Conservation (phyloP, 1,140 invertebrate species). For the Lethrus apterus region DNA sequence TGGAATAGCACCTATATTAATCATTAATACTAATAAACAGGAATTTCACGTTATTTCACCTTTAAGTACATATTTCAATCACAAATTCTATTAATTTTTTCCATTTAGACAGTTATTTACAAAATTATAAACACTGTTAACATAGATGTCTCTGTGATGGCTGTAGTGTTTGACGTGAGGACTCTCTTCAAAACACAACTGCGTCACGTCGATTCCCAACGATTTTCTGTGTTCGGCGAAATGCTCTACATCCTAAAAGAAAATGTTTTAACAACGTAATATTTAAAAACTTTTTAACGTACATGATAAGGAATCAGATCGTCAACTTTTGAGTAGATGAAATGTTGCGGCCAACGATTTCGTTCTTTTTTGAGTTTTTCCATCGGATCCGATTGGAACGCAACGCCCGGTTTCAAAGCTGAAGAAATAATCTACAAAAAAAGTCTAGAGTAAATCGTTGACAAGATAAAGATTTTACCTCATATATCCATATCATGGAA, state of each 20-base stretch:
- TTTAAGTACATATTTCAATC: neutral
- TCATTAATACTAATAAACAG: no score
- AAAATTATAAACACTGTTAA: conserved; percentile 52
- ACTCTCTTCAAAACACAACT: conserved; percentile 57
- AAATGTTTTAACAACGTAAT: conserved; percentile 10
- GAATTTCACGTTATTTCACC: no score
- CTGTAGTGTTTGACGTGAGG: conserved; percentile 63
- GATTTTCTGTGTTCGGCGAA: conserved; percentile 51
- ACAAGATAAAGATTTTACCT: conserved; percentile 39
- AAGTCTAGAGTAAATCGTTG: neutral
- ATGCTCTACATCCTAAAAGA: conserved; percentile 51
- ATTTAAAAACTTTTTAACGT: conserved; percentile 21
- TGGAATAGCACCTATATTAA: neutral
- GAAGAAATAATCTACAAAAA: conserved; percentile 7
- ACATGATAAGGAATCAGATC: conserved; percentile 50
- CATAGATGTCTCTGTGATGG: conserved; percentile 54
- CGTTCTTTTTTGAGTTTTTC: conserved; percentile 42
- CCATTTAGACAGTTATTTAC: conserved; percentile 49
- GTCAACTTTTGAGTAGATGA: conserved; percentile 67
- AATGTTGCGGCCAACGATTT: conserved; percentile 59
- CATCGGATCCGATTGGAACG: conserved; percentile 42
- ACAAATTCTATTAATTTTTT: conserved; percentile 13
- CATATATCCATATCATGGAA: conserved; percentile 52
- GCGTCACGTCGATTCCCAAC: conserved; percentile 52
- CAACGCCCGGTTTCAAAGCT: conserved; percentile 5